These are phyloP conservation scores for Rhingia rostrata DNA, from an alignment of 2,888 invertebrate genomes.

Conservation along the genomic window DNA sequence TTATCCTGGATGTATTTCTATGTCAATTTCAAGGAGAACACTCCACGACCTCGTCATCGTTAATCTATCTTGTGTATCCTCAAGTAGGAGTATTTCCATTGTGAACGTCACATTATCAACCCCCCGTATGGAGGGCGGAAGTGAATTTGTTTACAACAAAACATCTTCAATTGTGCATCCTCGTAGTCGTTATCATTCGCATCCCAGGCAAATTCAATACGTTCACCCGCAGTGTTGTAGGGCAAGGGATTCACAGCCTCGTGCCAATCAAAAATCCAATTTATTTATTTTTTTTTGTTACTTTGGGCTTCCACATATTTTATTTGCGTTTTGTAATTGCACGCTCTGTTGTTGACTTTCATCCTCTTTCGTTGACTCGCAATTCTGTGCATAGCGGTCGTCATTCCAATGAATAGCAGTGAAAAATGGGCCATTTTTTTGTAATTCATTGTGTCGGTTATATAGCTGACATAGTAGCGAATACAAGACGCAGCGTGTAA, in stretches of 20 bases:
- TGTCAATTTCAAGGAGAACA: not conserved
- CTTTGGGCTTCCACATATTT: not conserved
- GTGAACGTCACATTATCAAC: constrained; percentile 6
- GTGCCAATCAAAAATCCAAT: constrained; percentile 64
- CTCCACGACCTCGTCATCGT: not conserved
- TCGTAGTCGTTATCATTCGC: constrained; percentile 8
- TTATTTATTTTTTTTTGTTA: constrained; percentile 23
- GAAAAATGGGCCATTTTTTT: not conserved
- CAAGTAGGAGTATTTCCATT: constrained; percentile 1
- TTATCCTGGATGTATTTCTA: not conserved
- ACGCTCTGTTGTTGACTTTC: constrained; percentile 23
- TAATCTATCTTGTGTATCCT: constrained; percentile 10
- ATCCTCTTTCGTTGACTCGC: not conserved
- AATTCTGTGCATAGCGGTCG: constrained; percentile 4
- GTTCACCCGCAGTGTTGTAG: not conserved
- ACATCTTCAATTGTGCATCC: not conserved
- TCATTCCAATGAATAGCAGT: not conserved
- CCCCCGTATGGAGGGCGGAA: not conserved
- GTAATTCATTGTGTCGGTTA: constrained; percentile 4
- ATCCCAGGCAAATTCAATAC: not conserved
- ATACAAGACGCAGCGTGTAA: too few species aligned
- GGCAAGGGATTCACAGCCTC: constrained; percentile 24
- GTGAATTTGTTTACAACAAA: constrained; percentile 1
- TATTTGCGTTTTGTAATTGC: constrained; percentile 29
- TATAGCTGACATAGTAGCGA: not conserved